Evolutionary conservation across 2,797 vertebrate species (phyloP).

Genomic region (Danio aesculapii): DNA sequence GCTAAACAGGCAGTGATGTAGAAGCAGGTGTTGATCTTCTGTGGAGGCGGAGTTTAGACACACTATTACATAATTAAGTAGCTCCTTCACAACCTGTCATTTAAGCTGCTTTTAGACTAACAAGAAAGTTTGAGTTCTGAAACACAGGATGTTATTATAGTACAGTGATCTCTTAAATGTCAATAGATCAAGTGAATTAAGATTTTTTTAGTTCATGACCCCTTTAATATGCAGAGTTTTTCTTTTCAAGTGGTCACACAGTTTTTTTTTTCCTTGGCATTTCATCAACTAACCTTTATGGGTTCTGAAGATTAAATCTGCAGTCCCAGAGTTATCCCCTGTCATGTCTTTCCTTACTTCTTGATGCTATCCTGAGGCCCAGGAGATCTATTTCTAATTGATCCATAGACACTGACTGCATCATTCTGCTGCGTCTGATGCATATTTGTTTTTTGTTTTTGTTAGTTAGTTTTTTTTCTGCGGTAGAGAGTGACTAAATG

Average conservation of each 20-base stretch:
- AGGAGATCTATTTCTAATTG: constrained; percentile 13
- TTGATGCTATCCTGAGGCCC: constrained; percentile 2
- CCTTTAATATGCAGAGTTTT: neutral
- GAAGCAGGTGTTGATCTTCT: too few relatives aligned
- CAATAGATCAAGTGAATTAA: too few relatives aligned
- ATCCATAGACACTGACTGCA: constrained; percentile 18
- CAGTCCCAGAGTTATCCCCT: neutral
- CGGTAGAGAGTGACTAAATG: neutral
- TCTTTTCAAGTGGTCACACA: neutral
- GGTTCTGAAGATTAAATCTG: neutral
- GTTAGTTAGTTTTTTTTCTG: neutral
- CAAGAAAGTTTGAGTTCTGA: too few relatives aligned
- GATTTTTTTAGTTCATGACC: too few relatives aligned
- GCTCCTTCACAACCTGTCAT: too few relatives aligned
- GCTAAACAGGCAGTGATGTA: too few relatives aligned
- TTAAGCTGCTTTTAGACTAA: too few relatives aligned
- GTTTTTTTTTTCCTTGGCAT: neutral
- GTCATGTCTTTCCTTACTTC: neutral
- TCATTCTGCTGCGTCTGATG: neutral
- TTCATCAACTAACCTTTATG: neutral
- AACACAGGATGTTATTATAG: too few relatives aligned
- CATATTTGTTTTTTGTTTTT: neutral
- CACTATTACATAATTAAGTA: too few relatives aligned
- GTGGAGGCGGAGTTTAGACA: too few relatives aligned
- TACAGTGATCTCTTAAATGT: too few relatives aligned